These are phyloP conservation scores for Eulemur rufifrons DNA, from an alignment of 2,113 vertebrate genomes.

Conservation along the genomic window DNA sequence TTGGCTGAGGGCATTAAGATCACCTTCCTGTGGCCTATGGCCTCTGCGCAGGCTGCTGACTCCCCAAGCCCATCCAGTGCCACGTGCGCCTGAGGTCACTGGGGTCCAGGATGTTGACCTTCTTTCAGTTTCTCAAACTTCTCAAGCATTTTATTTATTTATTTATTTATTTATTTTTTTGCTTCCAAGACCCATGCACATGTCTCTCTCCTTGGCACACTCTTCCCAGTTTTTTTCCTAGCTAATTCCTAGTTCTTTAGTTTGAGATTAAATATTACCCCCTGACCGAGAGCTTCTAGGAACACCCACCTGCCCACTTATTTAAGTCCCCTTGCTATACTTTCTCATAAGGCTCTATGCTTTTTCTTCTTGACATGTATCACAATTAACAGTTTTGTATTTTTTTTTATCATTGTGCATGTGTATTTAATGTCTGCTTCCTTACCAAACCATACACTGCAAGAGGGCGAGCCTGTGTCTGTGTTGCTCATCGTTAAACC, in stretches of 20 bases:
- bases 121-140: neutral
- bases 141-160: neutral
- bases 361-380: neutral
- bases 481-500: neutral
- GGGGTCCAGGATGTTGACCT: neutral
- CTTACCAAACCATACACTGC: neutral
- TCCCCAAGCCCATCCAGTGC: neutral
- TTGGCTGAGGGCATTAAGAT: neutral
- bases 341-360: neutral
- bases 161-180: too few species aligned
- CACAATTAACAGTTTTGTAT: neutral
- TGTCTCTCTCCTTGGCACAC: neutral
- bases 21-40: neutral
- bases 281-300: neutral
- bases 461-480: neutral
- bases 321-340: neutral
- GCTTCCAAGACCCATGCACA: neutral
- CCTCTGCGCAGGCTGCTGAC: too few species aligned
- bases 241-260: neutral
- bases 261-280: neutral
- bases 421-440: neutral
- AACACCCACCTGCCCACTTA: neutral
- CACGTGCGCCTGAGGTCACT: neutral
- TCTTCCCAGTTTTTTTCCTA: neutral
- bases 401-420: neutral